Base-by-base conservation (phyloP, 2,797 vertebrate species). In the Chrosomus eos region DNA sequence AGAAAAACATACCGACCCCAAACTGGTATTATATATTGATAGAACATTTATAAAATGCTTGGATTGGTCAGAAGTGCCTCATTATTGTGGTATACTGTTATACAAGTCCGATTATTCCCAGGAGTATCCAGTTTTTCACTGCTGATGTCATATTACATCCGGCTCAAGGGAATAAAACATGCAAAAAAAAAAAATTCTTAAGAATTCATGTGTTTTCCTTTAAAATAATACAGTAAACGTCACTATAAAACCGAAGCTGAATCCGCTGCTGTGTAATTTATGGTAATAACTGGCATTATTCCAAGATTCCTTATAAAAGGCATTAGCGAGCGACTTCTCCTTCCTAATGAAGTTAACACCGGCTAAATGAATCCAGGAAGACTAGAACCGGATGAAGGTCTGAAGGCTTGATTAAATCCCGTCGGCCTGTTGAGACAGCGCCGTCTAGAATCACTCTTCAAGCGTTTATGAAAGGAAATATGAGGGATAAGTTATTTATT, bases 291-390 rank as follows among this genome's bases (percentile, higher is more conserved):
- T 4, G 11, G 3, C 21, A 23, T 23, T 55, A 60, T 82, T 86
- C 60, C 60, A 31, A 0, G 60, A 80, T 60, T 75, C 19, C 55
- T 73, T 58, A 53, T 51, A 80, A 76, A 83, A 73, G 48, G n/a
- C 74, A 84, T 86, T 64, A 28, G 60, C 84, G 14, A 55, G 64
- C 67, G 76, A 82, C 26, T 76, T 53, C 81, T 19, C 21, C 28
- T n/a, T 51, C 14, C 33, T 67, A 84, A 84, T 36, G n/a, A 64
- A 3, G 60, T 64, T 64, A 87, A 68, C 73, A 10, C 80, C 53
- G 64, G 40, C 28, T 87, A 81, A 83, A 88, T 70, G 28, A 81
- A 58, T 88, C 66, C 58, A 51, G 60, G 53, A 40, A 53, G 83
- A 78, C 66, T 64, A 2, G 2, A 1, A 31, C 60, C 18, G 60